phyloP scores from a whole-genome alignment of 2,113 vertebrate genomes.

The Alethe castanea region DNA sequence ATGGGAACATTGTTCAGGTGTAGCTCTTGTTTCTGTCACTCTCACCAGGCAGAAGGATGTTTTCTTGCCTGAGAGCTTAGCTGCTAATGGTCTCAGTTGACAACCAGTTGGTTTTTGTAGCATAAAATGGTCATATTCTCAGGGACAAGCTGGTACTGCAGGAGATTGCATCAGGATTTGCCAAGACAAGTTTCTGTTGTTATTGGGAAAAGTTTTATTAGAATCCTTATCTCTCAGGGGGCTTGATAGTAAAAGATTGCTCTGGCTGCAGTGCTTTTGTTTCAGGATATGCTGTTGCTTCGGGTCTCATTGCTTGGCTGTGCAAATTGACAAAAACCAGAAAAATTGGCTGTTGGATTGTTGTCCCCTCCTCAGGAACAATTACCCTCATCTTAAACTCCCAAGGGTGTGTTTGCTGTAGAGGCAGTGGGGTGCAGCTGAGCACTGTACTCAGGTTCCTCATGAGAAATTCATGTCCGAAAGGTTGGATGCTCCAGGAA shows the following conservation, averaged over 20 bases:
- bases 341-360: background rate
- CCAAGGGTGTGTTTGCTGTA: background rate
- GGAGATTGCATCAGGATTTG: background rate
- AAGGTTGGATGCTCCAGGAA: background rate
- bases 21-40: constrained; percentile 12
- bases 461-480: background rate
- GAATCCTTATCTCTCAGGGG: background rate
- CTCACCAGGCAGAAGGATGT: background rate
- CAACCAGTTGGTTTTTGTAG: background rate
- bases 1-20: background rate
- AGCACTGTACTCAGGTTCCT: background rate
- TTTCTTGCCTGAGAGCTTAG: background rate
- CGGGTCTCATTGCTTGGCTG: background rate
- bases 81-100: background rate
- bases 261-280: background rate
- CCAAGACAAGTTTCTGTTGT: background rate
- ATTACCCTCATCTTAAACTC: background rate
- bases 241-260: background rate
- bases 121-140: background rate
- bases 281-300: background rate
- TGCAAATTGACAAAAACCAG: background rate
- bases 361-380: background rate
- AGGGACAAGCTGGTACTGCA: background rate
- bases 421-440: background rate
- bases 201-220: background rate